Evolutionary conservation across 37 sponge, comb jelly and placozoan genomes (phyloP).

Genomic region (Cliona cf. orientalis): DNA sequence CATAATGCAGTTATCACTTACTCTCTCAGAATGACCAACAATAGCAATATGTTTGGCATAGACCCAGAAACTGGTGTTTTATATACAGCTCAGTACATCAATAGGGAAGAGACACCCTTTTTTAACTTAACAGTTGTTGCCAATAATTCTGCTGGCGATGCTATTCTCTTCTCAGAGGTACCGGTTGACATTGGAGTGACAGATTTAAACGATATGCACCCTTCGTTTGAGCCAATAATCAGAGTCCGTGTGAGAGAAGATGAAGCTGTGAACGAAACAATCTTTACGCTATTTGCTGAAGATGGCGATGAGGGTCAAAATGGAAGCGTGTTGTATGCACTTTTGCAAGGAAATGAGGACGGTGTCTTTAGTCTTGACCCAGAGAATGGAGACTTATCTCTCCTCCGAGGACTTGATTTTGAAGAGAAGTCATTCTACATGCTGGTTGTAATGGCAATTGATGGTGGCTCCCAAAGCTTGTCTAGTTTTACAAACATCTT

Average conservation of each 20-base stretch:
- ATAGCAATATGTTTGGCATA: constrained; percentile 63
- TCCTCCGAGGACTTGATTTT: constrained; percentile 46
- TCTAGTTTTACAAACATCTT: constrained; percentile 61
- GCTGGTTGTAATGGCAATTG: constrained; percentile 56
- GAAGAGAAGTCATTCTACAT: constrained; percentile 21
- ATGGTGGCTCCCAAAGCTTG: constrained; percentile 33
- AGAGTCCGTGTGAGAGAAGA: constrained; percentile 36
- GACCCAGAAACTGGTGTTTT: constrained; percentile 69
- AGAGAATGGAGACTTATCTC: constrained; percentile 46
- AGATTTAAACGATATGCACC: constrained; percentile 79
- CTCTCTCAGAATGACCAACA: constrained; percentile 7
- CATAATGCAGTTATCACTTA: constrained; percentile 19
- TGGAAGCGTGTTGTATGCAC: constrained; percentile 51
- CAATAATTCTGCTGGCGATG: constrained; percentile 38
- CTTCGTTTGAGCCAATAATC: constrained; percentile 43
- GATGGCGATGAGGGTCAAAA: constrained; percentile 78
- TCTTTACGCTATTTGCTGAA: constrained; percentile 36
- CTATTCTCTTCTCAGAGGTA: constrained; percentile 1
- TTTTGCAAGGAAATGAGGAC: constrained; percentile 46
- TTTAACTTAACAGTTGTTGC: constrained; percentile 68
- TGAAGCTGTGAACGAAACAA: background rate
- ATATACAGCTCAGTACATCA: constrained; percentile 30
- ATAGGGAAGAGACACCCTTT: constrained; percentile 45
- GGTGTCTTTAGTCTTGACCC: constrained; percentile 32
- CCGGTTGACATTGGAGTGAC: constrained; percentile 22